Conservation (phyloP, 1,140 invertebrate species). For the Sminthurinus signatus region DNA sequence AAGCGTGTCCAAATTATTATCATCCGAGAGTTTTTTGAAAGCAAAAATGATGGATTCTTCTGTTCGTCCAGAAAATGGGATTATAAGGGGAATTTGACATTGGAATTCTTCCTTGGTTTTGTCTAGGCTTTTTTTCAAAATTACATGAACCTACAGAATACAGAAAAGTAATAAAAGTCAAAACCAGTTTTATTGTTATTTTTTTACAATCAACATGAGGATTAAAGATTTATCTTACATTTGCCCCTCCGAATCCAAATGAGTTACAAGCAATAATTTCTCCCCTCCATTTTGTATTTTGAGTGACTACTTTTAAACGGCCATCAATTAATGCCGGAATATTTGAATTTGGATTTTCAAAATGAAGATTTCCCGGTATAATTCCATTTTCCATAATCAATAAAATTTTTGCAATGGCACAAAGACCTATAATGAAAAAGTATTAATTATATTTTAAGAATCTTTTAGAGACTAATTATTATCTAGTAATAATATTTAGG, state of each 20-base stretch:
- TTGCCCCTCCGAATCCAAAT: conserved; percentile 15
- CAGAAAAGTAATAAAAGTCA: too few relatives aligned
- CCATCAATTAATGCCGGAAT: conserved; percentile 62
- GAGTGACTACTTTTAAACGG: conserved; percentile 47
- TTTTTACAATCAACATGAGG: too few relatives aligned
- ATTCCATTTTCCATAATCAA: conserved; percentile 80
- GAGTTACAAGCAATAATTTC: conserved; percentile 33
- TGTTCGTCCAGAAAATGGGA: conserved; percentile 75
- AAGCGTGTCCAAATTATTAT: conserved; percentile 29
- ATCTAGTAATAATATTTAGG: too few relatives aligned
- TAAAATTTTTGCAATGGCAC: conserved; percentile 69
- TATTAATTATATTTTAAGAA: too few relatives aligned
- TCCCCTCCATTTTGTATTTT: conserved; percentile 32
- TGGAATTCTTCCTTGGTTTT: too few relatives aligned
- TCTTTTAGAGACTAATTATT: conserved; percentile 35
- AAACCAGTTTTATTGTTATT: too few relatives aligned
- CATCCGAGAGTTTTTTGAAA: conserved; percentile 29
- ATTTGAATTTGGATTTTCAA: conserved; percentile 54
- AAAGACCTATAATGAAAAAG: too few relatives aligned
- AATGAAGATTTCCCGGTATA: conserved; percentile 58
- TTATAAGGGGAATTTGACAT: conserved; percentile 50
- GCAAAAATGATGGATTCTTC: conserved; percentile 60
- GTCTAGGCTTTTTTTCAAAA: too few relatives aligned
- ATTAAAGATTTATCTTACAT: too few relatives aligned
- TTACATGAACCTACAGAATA: too few relatives aligned